Evolutionary conservation across 92 coral and sea anemone genomes (phyloP), one percentile per base, ranked within the genome.

Genomic region (Umimayanthus kanabou): DNA sequence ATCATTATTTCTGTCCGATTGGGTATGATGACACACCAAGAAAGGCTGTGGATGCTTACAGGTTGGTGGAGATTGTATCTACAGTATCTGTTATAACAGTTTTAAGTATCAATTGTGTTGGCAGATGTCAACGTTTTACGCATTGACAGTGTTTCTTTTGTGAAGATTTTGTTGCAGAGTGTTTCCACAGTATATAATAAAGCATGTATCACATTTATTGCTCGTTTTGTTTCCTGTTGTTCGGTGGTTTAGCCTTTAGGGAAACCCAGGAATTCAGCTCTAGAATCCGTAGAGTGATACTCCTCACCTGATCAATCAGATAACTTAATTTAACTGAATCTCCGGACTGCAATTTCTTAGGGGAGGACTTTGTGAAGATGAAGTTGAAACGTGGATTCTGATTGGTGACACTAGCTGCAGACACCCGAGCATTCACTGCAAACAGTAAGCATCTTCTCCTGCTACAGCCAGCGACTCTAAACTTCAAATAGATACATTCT

Each of bases 1-100:
- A 94, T 70, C 96, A 94, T 45, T 94, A 94, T 85, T 94, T 94
- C 81, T 94, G 96, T 80, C 96, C 96, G 14, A 90, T 94, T 82
- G 96, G 96, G 26, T 94, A 92, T 73, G 96, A 94, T 57, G 96
- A 94, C 80, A 90, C 96, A 9, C 93, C 96, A 8, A 49, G 23
- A 64, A 94, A 85, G 55, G 88, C 96, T 47, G 39, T 90, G 18
- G 91, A 94, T 77, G 96, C 96, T 1, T 94, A 94, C 93, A 92
- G 95, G 96, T 92, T 57, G 9, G 29, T 57, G 65, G 4, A 57
- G 65, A 7, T 10, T 6, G 50, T 47, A 11, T 47, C 50, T 47
- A 47, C 50, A 47, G 50, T 47, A 11, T 47, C 50, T 7, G 1
- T 47, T 47, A 11, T 7, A 47, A 47, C 50, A 47, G 0, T 33